Evolutionary conservation across 37 sponge, comb jelly and placozoan species (phyloP).

Genomic region (Hormiphora californensis): DNA sequence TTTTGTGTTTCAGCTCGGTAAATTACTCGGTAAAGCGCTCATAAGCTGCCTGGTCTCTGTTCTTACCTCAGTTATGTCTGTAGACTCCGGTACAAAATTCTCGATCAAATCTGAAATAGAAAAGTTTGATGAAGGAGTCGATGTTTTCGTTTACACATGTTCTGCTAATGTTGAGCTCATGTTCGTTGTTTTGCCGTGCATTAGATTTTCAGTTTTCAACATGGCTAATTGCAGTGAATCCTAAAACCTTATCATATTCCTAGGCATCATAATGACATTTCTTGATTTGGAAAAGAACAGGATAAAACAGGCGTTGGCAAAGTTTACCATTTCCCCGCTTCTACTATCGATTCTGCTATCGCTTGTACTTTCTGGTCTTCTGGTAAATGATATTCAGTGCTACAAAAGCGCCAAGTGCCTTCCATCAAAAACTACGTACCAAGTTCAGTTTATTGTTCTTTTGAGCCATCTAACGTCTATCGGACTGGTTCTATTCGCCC

Average conservation of each 20-base stretch:
- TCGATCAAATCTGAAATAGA: constrained; percentile 64
- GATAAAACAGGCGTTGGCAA: background rate
- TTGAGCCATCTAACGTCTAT: background rate
- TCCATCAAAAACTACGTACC: constrained; percentile 35
- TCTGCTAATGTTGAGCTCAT: too few species aligned
- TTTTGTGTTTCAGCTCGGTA: background rate
- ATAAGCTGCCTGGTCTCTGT: too few species aligned
- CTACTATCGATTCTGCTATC: constrained; percentile 2
- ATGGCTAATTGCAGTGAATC: background rate
- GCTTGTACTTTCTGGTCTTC: background rate
- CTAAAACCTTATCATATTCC: background rate
- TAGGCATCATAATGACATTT: too few species aligned
- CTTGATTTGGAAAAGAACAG: too few species aligned
- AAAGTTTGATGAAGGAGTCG: constrained; percentile 27
- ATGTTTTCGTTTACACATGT: too few species aligned
- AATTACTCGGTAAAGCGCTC: too few species aligned
- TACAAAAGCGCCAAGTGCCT: background rate
- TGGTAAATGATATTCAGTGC: constrained; percentile 3
- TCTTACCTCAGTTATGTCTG: constrained; percentile 52
- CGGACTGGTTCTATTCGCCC: constrained; percentile 11
- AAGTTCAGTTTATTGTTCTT: constrained; percentile 14
- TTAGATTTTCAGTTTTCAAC: too few species aligned
- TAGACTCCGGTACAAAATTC: constrained; percentile 69
- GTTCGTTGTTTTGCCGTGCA: background rate
- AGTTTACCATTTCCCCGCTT: constrained; percentile 34